Evolutionary conservation across 2,888 invertebrate species (phyloP).

Genomic region (Machimus rusticus): DNA sequence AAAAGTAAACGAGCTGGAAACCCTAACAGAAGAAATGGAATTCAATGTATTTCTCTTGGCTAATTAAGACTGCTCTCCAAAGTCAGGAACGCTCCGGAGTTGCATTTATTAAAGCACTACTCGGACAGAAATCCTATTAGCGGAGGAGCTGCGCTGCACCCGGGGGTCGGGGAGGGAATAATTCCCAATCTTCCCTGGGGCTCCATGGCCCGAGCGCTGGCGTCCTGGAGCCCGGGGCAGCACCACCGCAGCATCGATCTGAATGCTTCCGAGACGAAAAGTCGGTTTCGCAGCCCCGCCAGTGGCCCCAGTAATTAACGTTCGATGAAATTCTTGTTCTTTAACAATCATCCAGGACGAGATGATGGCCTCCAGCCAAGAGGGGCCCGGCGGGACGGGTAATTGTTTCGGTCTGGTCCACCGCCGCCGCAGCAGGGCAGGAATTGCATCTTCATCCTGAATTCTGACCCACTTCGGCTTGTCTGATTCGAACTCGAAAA

Average conservation of each 20-base stretch:
- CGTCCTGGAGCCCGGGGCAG: neutral
- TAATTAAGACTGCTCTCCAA: slow-evolving; percentile 20
- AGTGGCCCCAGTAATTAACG: neutral
- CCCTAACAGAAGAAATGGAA: neutral
- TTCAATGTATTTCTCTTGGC: slow-evolving; percentile 16
- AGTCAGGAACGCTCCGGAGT: slow-evolving; percentile 6
- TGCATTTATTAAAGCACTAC: slow-evolving; percentile 29
- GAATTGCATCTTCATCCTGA: neutral
- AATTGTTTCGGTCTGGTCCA: slow-evolving; percentile 6
- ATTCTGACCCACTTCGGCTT: neutral
- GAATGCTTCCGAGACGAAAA: neutral
- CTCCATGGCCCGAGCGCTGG: neutral
- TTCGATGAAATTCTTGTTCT: slow-evolving; percentile 32
- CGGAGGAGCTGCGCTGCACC: neutral
- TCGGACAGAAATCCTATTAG: slow-evolving; percentile 22
- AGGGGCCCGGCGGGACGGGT: neutral
- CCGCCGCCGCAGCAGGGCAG: neutral
- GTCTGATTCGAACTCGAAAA: neutral
- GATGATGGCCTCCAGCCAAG: neutral
- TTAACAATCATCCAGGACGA: slow-evolving; percentile 3
- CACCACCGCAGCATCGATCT: neutral
- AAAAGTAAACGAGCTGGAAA: slow-evolving; percentile 24
- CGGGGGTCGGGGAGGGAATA: neutral
- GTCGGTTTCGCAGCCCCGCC: neutral
- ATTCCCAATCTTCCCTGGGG: neutral